These are phyloP conservation scores for Dendrolimus houi DNA, from an alignment of 2,888 invertebrate genomes.

Conservation along the genomic window DNA sequence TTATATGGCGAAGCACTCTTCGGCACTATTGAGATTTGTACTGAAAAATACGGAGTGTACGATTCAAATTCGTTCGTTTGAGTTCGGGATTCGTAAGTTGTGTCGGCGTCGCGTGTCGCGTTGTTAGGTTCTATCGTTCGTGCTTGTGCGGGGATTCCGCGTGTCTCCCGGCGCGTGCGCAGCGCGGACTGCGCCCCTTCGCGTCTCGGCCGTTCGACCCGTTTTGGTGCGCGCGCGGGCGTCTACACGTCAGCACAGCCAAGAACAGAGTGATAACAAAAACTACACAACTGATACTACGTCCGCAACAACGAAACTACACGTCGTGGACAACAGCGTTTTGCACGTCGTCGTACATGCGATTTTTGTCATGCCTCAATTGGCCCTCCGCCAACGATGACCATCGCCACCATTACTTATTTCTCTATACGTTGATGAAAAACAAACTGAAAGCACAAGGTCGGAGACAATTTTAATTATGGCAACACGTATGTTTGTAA, in stretches of 20 bases:
- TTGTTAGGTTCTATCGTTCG: slow-evolving; percentile 14
- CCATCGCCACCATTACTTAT: slow-evolving; percentile 34
- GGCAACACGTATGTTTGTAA: not conserved
- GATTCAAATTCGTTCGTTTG: slow-evolving; percentile 57
- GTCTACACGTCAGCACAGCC: slow-evolving; percentile 50
- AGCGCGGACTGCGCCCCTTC: slow-evolving; percentile 20
- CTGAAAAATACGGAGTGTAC: slow-evolving; percentile 31
- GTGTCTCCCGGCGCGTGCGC: slow-evolving; percentile 50
- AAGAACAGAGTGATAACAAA: slow-evolving; percentile 68
- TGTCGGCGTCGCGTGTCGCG: slow-evolving; percentile 15
- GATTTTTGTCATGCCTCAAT: slow-evolving; percentile 44
- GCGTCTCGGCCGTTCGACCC: slow-evolving; percentile 28
- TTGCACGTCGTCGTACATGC: slow-evolving; percentile 30
- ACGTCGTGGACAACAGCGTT: slow-evolving; percentile 21
- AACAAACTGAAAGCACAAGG: slow-evolving; percentile 42
- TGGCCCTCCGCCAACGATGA: slow-evolving; percentile 45
- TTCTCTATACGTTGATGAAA: slow-evolving; percentile 36
- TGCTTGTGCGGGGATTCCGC: slow-evolving; percentile 46
- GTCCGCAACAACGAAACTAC: slow-evolving; percentile 27
- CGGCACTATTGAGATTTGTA: slow-evolving; percentile 24
- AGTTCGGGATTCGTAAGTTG: slow-evolving; percentile 48
- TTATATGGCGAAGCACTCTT: slow-evolving; percentile 6
- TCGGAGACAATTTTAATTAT: slow-evolving; percentile 20
- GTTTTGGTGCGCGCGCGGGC: slow-evolving; percentile 46
- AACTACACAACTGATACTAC: slow-evolving; percentile 51